These are phyloP conservation scores for Leptinotarsa peninsularis DNA, from an alignment of 2,888 invertebrate species.

Conservation along the genomic window DNA sequence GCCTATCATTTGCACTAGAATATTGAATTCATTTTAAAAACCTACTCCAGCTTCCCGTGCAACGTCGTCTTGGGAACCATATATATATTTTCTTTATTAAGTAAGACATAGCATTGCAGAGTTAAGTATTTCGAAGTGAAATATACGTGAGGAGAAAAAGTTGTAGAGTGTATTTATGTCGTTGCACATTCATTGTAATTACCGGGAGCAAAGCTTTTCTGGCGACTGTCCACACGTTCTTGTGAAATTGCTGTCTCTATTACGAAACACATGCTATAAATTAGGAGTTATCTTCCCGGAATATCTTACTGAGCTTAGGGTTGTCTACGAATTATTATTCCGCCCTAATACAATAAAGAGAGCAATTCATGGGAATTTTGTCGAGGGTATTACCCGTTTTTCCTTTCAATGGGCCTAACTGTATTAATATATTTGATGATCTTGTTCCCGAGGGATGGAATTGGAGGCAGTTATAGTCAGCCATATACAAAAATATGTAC, in stretches of 20 bases:
- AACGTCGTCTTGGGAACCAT: slow-evolving; percentile 2
- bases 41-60: neutral
- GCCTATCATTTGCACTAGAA: neutral
- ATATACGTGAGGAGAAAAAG: slow-evolving; percentile 48
- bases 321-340: slow-evolving; percentile 39
- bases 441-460: neutral
- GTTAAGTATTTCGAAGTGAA: slow-evolving; percentile 48
- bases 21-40: slow-evolving; percentile 9
- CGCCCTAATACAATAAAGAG: slow-evolving; percentile 27
- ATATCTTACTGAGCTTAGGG: slow-evolving; percentile 60
- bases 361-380: slow-evolving; percentile 18
- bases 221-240: slow-evolving; percentile 65
- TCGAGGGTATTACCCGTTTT: slow-evolving; percentile 11
- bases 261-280: slow-evolving; percentile 62
- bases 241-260: slow-evolving; percentile 62
- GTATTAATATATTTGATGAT: neutral
- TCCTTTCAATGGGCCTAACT: neutral
- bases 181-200: slow-evolving; percentile 62
- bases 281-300: slow-evolving; percentile 57
- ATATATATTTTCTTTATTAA: slow-evolving; percentile 37
- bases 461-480: neutral
- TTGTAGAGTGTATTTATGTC: slow-evolving; percentile 52
- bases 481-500: neutral
- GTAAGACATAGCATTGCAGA: slow-evolving; percentile 41
- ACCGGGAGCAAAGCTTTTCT: slow-evolving; percentile 61